Conservation (phyloP, 1,140 invertebrate species). For the Dendrolimus punctatus region DNA sequence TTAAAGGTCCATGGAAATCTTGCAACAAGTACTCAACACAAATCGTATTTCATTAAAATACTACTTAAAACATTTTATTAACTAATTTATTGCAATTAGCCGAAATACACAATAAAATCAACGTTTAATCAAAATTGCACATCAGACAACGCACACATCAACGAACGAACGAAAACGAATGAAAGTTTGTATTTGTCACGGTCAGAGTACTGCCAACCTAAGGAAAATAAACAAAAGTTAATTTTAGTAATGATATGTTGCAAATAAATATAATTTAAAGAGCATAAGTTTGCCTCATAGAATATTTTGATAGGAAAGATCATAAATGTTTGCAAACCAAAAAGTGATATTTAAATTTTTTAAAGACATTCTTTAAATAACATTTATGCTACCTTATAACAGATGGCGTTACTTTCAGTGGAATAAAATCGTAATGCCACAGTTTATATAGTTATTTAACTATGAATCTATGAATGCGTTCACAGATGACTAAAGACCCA, state of each 20-base stretch:
- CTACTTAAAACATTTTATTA: not conserved
- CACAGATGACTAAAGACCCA: not conserved
- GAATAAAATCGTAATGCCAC: not conserved
- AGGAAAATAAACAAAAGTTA: constrained; percentile 3
- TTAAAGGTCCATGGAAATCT: constrained; percentile 2
- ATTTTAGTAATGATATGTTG: not conserved
- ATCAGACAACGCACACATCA: constrained; percentile 25
- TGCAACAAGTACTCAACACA: not conserved
- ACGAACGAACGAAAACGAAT: constrained; percentile 48
- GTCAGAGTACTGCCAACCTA: constrained; percentile 41
- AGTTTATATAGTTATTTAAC: not conserved
- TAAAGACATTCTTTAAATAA: too few relatives aligned
- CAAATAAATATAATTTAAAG: too few relatives aligned
- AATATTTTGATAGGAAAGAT: too few relatives aligned
- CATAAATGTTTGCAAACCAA: too few relatives aligned
- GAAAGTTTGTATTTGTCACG: constrained; percentile 35
- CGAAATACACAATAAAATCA: not conserved
- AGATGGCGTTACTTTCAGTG: constrained; percentile 8
- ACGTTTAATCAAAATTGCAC: constrained; percentile 18
- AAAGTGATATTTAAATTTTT: too few relatives aligned
- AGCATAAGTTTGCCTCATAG: too few relatives aligned
- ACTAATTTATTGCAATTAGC: constrained; percentile 2
- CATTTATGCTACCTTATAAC: not conserved
- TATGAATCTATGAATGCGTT: constrained; percentile 1
- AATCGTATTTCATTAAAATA: not conserved